phyloP scores from a whole-genome alignment of 2,797 vertebrate genomes.

The Mus caroli region DNA sequence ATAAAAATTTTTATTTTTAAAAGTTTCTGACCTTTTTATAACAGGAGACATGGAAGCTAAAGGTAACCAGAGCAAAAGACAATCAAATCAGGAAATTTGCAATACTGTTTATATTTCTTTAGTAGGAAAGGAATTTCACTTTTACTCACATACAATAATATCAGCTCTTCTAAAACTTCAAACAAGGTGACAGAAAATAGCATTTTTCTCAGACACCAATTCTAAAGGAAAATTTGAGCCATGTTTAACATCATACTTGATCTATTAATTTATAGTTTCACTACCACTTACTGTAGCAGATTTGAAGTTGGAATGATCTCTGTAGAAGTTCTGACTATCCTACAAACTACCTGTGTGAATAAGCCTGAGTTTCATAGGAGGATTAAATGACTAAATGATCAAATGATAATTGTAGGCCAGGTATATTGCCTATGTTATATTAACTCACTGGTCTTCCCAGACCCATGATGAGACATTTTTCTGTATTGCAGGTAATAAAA shows the following conservation, averaged over 20 bases:
- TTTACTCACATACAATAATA: neutral
- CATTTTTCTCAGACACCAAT: neutral
- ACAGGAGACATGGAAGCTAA: neutral
- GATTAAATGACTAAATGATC: neutral
- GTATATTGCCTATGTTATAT: neutral
- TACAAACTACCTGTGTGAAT: neutral
- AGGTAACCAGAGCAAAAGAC: neutral
- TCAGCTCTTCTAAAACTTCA: slow-evolving; percentile 18
- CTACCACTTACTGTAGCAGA: neutral
- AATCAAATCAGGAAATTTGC: slow-evolving; percentile 76
- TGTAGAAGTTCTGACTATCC: neutral
- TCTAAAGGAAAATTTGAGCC: slow-evolving; percentile 35
- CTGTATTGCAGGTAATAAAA: neutral
- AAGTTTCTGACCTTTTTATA: neutral
- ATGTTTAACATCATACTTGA: neutral
- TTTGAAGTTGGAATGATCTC: neutral
- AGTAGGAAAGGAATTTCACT: slow-evolving; percentile 49
- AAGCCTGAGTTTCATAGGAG: neutral
- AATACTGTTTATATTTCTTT: slow-evolving; percentile 78
- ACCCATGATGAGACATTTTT: neutral
- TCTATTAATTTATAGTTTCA: neutral
- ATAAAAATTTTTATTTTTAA: neutral
- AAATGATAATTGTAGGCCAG: neutral
- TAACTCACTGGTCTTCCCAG: neutral
- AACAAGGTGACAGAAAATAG: slow-evolving; percentile 11